Evolutionary conservation across 2,888 invertebrate species (phyloP), one percentile per base, ranked within the genome.

Genomic region (Criorhina ranunculi): DNA sequence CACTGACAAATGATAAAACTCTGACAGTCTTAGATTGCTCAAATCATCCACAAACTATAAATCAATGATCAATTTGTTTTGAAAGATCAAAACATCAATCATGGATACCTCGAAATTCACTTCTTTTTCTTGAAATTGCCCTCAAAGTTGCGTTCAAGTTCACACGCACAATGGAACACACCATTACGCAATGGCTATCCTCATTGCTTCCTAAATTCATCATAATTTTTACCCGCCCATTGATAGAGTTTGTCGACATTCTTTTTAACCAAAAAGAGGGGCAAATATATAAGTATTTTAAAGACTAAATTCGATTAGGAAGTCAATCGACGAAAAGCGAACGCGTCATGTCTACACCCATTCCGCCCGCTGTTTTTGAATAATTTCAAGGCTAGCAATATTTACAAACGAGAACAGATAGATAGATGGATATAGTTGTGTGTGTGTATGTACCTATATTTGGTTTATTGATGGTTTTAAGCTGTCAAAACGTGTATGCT

Each of bases 351-450:
- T 53, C 37, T 66, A 53, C 35, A 35, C 44, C 24, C 46, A 76
- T 59, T 49, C 55, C 64, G 64, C 76, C 66, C 66, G 59, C 67
- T 46, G 42, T 15, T 17, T 15, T 42, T 40, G 64, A 66, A 77
- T 70, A 70, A 59, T 70, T 66, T 57, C 77, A 82, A 82, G 77
- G 81, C 44, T 77, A 66, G 59, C 35, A 49, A 59, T 77, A 77
- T 72, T 82, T 77, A 70, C 70, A 44, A 59, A 59, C 35, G 33
- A 35, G 11, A 69, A 35, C 49, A 60, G 69, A 53, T 17, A 64
- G 2, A 3, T 24, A 24, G 24, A 24, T 24, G 4, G 24, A 24
- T 24, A 24, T n/a, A n/a, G n/a, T n/a, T n/a, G n/a, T n/a, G n/a
- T n/a, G n/a, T 4, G 24, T 24, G 4, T 24, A 24, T 4, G 24